Evolutionary conservation across 2,797 vertebrate genomes (phyloP).

Genomic region (Molothrus ater): DNA sequence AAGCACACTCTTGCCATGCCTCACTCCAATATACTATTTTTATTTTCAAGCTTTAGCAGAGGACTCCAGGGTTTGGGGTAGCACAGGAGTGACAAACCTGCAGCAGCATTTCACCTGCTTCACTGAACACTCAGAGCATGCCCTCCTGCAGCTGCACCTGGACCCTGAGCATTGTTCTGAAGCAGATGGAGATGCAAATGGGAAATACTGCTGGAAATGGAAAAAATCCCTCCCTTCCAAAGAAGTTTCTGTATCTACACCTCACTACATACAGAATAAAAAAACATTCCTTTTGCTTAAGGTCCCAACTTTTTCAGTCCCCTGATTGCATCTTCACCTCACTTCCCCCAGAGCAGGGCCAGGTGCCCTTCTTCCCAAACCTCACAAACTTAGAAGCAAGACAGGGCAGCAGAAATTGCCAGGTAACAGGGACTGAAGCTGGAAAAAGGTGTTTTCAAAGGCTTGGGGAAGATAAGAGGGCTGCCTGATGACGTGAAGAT

Average conservation of each 20-base stretch:
- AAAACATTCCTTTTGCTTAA: not conserved
- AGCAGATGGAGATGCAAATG: not conserved
- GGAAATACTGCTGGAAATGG: not conserved
- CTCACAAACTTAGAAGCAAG: rapidly evolving
- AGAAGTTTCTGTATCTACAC: not conserved
- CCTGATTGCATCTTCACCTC: rapidly evolving
- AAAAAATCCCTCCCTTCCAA: not conserved
- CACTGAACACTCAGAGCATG: too few species aligned
- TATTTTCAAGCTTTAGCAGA: not conserved
- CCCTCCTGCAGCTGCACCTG: not conserved
- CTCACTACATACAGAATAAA: not conserved
- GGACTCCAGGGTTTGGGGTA: not conserved
- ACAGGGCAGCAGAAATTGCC: not conserved
- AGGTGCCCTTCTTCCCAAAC: not conserved
- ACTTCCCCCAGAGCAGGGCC: not conserved
- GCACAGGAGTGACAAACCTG: not conserved
- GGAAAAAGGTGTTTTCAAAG: not conserved
- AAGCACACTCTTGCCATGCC: too few species aligned
- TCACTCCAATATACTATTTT: rapidly evolving
- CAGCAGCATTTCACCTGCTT: not conserved
- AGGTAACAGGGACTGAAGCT: not conserved
- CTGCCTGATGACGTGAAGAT: not conserved
- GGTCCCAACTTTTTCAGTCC: not conserved
- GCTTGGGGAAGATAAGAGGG: not conserved
- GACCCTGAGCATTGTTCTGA: not conserved